These are phyloP conservation scores for Ceyx erithaca DNA, from an alignment of 2,797 vertebrate genomes.

Conservation along the genomic window DNA sequence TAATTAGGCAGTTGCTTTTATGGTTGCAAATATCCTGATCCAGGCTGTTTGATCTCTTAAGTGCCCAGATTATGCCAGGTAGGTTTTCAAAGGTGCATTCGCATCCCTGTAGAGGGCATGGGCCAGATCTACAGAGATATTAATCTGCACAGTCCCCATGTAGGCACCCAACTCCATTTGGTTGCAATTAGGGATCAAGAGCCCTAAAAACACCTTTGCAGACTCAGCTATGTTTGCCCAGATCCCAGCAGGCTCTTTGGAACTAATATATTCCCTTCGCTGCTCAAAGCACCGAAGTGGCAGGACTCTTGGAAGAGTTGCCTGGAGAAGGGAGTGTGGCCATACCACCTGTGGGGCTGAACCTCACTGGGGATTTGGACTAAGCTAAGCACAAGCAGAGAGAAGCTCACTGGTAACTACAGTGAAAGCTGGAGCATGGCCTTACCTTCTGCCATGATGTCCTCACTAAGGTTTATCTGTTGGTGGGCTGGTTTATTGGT, in stretches of 20 bases:
- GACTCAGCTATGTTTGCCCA: background rate
- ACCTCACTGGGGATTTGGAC: accelerated
- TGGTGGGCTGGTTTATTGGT: background rate
- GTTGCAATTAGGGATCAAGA: background rate
- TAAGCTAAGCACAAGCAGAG: background rate
- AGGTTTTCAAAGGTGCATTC: background rate
- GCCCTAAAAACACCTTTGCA: background rate
- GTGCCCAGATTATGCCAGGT: background rate
- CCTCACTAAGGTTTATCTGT: background rate
- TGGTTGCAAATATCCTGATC: background rate
- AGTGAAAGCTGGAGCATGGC: background rate
- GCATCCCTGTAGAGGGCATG: background rate
- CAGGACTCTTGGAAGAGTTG: background rate
- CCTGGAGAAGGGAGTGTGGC: background rate
- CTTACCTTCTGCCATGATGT: background rate
- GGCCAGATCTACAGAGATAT: background rate
- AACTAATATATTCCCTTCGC: background rate
- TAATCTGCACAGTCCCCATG: background rate
- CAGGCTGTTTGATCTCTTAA: background rate
- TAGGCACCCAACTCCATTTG: background rate
- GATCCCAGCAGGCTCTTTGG: background rate
- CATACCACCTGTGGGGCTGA: accelerated
- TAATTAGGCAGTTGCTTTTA: background rate
- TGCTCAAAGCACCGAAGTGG: accelerated
- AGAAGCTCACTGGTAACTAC: background rate